A percentile compares a stretch with the other conserved stretches of the same genome.
Evolutionary conservation across 2,797 vertebrate genomes (phyloP).

Genomic region (Aphelocoma californica): DNA sequence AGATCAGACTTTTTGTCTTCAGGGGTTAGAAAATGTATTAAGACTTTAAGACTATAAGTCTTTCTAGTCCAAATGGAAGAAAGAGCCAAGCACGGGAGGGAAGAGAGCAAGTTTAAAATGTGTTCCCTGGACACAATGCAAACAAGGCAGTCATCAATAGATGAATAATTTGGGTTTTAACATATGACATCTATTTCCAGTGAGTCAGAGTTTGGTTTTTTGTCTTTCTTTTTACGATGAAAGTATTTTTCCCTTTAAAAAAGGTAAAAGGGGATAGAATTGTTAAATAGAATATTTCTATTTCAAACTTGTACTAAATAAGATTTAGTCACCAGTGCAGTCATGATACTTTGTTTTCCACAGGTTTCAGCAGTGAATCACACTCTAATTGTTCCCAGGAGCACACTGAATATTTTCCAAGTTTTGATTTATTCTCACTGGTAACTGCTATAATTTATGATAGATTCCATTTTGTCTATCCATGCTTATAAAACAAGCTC

Average conservation of each 20-base stretch:
- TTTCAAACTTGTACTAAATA: background rate
- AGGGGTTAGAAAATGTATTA: background rate
- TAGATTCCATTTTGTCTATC: constrained; percentile 12
- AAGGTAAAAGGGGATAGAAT: background rate
- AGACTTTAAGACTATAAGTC: background rate
- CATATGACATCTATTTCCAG: background rate
- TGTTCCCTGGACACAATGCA: background rate
- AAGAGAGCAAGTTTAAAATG: background rate
- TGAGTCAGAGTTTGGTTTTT: background rate
- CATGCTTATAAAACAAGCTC: constrained; percentile 38
- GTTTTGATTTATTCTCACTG: constrained; percentile 57
- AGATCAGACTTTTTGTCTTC: background rate
- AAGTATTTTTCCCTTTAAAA: background rate
- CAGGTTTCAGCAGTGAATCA: constrained; percentile 49
- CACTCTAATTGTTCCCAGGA: constrained; percentile 51
- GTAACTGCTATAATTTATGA: constrained; percentile 50
- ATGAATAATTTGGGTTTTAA: background rate
- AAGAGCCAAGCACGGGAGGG: background rate
- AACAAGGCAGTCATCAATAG: background rate
- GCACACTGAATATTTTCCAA: constrained; percentile 36
- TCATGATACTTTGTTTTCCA: constrained; percentile 33
- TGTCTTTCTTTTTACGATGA: background rate
- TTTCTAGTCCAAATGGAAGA: background rate
- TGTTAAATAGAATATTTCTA: background rate
- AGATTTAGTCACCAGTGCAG: background rate